These are phyloP conservation scores for Dorcus parallelipipedus DNA, from an alignment of 2,888 invertebrate genomes.

Conservation along the genomic window DNA sequence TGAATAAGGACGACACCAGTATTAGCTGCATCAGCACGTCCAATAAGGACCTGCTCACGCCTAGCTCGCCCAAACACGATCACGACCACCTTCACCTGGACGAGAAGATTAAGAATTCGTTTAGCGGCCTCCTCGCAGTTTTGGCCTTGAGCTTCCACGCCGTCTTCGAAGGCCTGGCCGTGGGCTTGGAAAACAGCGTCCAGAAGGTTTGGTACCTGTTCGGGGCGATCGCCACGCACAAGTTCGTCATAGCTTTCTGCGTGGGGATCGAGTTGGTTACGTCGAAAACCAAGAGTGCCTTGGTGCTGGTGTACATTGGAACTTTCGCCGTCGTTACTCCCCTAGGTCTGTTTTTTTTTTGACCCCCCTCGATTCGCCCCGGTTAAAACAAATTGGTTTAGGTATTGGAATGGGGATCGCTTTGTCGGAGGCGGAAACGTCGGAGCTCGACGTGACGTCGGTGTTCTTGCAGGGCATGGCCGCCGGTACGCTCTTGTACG, in stretches of 20 bases:
- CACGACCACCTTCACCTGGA: constrained; percentile 26
- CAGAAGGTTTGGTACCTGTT: constrained; percentile 61
- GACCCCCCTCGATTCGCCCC: no score
- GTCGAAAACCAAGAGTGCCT: constrained; percentile 49
- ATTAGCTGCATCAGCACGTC: constrained; percentile 25
- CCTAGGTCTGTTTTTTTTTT: constrained; percentile 43
- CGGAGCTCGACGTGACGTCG: constrained; percentile 48
- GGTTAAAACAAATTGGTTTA: constrained; percentile 15
- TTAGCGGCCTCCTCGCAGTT: constrained; percentile 59
- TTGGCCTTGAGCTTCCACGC: constrained; percentile 67
- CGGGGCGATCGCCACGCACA: constrained; percentile 65
- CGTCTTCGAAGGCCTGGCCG: constrained; percentile 66
- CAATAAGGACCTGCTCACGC: constrained; percentile 17
- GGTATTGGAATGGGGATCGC: constrained; percentile 64
- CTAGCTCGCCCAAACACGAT: constrained; percentile 15
- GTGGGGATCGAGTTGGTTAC: constrained; percentile 63
- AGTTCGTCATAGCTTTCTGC: constrained; percentile 64
- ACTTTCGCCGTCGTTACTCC: constrained; percentile 67
- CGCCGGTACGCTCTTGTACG: constrained; percentile 74
- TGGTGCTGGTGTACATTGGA: constrained; percentile 56
- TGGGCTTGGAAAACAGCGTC: constrained; percentile 59
- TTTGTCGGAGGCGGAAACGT: constrained; percentile 47
- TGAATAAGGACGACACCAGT: constrained; percentile 40
- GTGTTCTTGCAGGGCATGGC: constrained; percentile 68
- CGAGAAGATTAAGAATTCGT: constrained; percentile 50